These are phyloP conservation scores for Propithecus deckenii DNA, from an alignment of 2,797 vertebrate genomes.

Conservation along the genomic window DNA sequence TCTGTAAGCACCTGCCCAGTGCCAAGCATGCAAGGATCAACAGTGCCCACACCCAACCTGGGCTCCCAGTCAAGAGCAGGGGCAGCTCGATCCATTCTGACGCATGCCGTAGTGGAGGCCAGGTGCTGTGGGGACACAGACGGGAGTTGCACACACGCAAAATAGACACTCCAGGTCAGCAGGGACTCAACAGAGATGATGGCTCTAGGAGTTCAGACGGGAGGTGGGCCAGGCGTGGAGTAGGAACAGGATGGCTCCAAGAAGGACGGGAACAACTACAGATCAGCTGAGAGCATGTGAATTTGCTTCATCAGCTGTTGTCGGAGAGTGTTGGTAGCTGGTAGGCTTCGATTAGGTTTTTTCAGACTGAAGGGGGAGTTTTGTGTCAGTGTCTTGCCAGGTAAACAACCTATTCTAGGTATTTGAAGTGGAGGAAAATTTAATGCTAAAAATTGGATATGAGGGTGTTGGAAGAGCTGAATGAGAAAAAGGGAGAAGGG, in stretches of 20 bases:
- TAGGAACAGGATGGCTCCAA: not conserved
- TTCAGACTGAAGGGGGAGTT: not conserved
- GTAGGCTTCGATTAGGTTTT: not conserved
- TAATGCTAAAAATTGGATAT: not conserved
- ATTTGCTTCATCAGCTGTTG: not conserved
- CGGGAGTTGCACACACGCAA: rapidly evolving
- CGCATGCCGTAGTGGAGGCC: not conserved
- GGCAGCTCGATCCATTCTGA: not conserved
- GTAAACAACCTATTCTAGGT: not conserved
- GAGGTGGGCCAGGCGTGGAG: not conserved
- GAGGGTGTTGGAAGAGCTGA: not conserved
- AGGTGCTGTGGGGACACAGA: not conserved
- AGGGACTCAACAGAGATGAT: not conserved
- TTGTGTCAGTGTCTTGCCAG: not conserved
- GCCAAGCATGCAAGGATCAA: not conserved
- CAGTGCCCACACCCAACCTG: not conserved
- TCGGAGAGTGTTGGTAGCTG: not conserved
- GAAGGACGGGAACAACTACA: not conserved
- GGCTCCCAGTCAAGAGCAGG: not conserved
- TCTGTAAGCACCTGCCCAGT: not conserved
- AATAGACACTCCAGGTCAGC: not conserved
- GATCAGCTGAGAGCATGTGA: not conserved
- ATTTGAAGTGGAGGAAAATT: not conserved
- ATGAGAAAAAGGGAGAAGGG: not conserved
- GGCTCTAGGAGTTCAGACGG: not conserved